These are phyloP conservation scores for Periplaneta americana DNA, from an alignment of 1,140 invertebrate species.

Conservation along the genomic window DNA sequence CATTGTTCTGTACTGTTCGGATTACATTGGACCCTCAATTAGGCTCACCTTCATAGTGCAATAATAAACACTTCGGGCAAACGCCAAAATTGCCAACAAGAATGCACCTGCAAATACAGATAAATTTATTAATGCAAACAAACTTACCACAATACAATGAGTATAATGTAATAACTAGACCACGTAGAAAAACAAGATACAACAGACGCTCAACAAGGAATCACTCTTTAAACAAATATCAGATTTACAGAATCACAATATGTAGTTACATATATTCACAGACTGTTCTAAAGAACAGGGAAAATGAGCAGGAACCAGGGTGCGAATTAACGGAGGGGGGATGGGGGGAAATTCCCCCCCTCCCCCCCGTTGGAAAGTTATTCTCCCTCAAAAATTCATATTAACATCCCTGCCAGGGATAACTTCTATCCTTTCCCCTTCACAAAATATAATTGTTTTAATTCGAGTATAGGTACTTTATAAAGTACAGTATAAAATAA, in stretches of 20 bases:
- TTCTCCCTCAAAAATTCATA: too few species aligned
- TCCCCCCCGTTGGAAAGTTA: too few species aligned
- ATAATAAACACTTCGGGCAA: constrained; percentile 78
- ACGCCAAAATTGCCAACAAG: constrained; percentile 62
- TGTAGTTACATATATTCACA: too few species aligned
- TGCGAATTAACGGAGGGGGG: too few species aligned
- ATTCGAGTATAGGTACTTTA: too few species aligned
- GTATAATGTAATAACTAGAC: not conserved
- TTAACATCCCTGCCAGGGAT: too few species aligned
- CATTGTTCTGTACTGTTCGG: not conserved
- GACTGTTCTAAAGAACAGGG: too few species aligned
- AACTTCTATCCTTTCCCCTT: too few species aligned
- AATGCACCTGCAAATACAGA: constrained; percentile 54
- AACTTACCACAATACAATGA: not conserved
- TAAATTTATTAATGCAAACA: not conserved
- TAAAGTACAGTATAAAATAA: too few species aligned
- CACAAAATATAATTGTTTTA: too few species aligned
- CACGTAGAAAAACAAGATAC: not conserved
- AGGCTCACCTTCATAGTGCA: constrained; percentile 85
- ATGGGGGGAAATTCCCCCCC: too few species aligned
- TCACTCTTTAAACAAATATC: not conserved
- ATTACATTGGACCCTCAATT: constrained; percentile 65
- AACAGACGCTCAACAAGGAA: not conserved
- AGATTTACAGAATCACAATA: not conserved
- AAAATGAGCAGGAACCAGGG: too few species aligned